Percentiles rank a stretch among this genome's conserved stretches.
These are phyloP conservation scores for Lamprotornis superbus DNA, from an alignment of 2,113 vertebrate species.

Conservation along the genomic window DNA sequence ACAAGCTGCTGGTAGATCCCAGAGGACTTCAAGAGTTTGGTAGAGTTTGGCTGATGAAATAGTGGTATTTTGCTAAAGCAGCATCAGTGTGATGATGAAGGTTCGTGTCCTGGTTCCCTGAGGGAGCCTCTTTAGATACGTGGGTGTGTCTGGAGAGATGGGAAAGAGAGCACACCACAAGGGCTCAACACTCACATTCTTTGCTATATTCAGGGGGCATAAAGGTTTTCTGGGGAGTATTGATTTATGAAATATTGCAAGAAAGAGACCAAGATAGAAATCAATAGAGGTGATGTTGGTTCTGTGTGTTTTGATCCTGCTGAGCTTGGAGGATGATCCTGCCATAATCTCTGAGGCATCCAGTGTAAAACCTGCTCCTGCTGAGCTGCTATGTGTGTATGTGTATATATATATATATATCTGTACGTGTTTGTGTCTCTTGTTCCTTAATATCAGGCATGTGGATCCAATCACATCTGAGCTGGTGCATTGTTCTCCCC, in stretches of 20 bases:
- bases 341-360: conserved; percentile 31
- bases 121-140: background rate
- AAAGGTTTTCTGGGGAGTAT: conserved; percentile 27
- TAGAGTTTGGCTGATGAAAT: background rate
- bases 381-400: background rate
- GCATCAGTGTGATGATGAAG: background rate
- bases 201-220: background rate
- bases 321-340: conserved; percentile 51
- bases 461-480: background rate
- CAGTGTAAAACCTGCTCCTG: background rate
- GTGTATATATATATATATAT: background rate
- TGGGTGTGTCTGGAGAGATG: background rate
- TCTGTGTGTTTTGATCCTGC: conserved; percentile 58
- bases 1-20: background rate
- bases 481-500: background rate
- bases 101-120: background rate
- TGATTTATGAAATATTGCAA: conserved; percentile 42
- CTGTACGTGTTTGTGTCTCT: background rate
- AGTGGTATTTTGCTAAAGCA: background rate
- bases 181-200: background rate
- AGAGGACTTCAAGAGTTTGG: background rate
- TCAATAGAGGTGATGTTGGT: conserved; percentile 53
- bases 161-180: background rate
- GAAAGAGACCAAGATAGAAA: conserved; percentile 52
- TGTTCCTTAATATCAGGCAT: background rate